These are phyloP conservation scores for Otus sunia DNA, from an alignment of 2,113 vertebrate genomes.

Conservation along the genomic window DNA sequence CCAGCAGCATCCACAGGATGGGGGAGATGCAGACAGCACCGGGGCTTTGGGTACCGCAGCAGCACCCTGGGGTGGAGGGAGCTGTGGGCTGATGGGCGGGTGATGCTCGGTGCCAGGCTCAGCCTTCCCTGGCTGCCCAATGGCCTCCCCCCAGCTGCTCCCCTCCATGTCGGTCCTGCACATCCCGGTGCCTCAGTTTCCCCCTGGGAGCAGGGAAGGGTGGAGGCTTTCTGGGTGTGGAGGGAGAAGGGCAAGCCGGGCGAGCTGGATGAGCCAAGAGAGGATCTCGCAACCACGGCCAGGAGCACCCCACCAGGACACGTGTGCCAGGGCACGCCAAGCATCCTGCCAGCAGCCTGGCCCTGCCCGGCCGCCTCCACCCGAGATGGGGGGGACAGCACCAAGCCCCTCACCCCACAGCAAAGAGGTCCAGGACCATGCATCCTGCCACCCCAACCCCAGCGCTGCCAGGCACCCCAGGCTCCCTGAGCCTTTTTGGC, in stretches of 20 bases:
- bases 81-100: accelerated
- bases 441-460: neutral
- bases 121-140: neutral
- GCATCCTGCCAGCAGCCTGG: neutral
- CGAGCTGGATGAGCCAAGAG: neutral
- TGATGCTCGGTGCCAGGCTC: neutral
- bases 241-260: neutral
- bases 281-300: neutral
- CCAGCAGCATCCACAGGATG: neutral
- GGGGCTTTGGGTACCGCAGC: accelerated
- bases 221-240: neutral
- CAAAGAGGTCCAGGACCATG: neutral
- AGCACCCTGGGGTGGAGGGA: neutral
- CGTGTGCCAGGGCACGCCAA: neutral
- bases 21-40: neutral
- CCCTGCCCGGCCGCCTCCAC: neutral
- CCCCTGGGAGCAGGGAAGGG: neutral
- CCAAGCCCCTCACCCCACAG: neutral
- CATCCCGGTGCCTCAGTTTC: neutral
- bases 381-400: accelerated
- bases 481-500: neutral
- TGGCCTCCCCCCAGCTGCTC: neutral
- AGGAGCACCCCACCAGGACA: neutral
- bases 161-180: neutral
- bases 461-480: accelerated